Percentiles rank a stretch among this genome's conserved stretches.
These are phyloP conservation scores for Phoxinus phoxinus DNA, from an alignment of 2,113 vertebrate genomes.

Conservation along the genomic window DNA sequence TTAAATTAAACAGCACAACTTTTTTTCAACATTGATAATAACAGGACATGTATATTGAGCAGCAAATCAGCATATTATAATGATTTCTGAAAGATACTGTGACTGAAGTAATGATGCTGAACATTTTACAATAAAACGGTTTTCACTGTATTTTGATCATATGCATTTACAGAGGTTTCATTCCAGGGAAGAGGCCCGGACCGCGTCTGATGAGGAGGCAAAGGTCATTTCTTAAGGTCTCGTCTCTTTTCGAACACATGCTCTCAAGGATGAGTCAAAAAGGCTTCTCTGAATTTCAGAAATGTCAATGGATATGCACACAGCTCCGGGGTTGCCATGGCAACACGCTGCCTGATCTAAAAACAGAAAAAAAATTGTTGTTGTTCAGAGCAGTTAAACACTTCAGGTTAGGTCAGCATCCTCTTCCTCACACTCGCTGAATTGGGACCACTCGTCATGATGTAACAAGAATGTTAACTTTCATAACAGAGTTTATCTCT, in stretches of 20 bases:
- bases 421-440: not conserved
- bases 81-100: not conserved
- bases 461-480: not conserved
- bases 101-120: not conserved
- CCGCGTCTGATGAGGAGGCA: not conserved
- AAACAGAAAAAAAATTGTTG: constrained; percentile 25
- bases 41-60: not conserved
- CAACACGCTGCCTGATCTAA: constrained; percentile 46
- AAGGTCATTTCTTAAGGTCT: not conserved
- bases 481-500: not conserved
- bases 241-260: not conserved
- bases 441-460: not conserved
- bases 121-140: not conserved
- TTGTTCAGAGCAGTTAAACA: constrained; percentile 19
- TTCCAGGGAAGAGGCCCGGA: not conserved
- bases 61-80: not conserved
- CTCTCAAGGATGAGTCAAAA: constrained; percentile 45
- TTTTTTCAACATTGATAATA: not conserved
- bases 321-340: constrained; percentile 47
- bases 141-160: not conserved
- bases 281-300: constrained; percentile 49
- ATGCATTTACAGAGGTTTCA: not conserved
- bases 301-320: constrained; percentile 54
- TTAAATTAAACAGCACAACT: not conserved
- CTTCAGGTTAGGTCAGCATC: not conserved